Evolutionary conservation across 2,888 invertebrate species (phyloP), one percentile per base, ranked within the genome.

Genomic region (Tolmerus cingulatus): DNA sequence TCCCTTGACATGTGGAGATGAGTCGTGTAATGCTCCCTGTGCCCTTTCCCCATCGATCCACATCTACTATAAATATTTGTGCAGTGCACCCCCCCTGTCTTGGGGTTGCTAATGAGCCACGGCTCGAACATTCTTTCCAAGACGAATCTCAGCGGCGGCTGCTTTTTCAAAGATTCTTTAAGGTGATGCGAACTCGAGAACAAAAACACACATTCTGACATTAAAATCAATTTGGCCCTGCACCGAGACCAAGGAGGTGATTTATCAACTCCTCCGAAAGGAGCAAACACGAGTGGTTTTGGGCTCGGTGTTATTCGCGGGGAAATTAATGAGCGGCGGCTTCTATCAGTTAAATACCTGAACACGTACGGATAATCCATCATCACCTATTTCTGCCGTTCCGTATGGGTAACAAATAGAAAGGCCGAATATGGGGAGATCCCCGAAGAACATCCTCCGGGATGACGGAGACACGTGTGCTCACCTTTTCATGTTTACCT

Each of bases 321-420:
- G 27, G 16, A 87, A 87, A 87, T 87, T 87, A 87, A 87, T 87
- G 87, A 87, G 81, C 74, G 66, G 43, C 81, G 87, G 87, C 81
- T 81, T 46, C 74, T 87, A 81, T 79, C 87, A 87, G 34, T 87
- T 86, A 87, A 86, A 88, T 88, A 88, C 87, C 87, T 88, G 86
- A 88, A 88, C 88, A 88, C 87, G 88, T 88, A 84, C 86, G 78
- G 74, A 87, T 86, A 87, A 88, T 88, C 82, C 88, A 88, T 88
- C 88, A 88, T 88, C 77, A 86, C 86, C 86, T 86, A 86, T 46
- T 85, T 34, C 46, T 74, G 46, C 85, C 34, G 30, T 74, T 19
- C 55, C 85, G 85, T 85, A 85, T 85, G 46, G 74, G 85, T 30
- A 40, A 46, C 85, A 46, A 84, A 74, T 85, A 74, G 74, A 85